A percentile compares a stretch with the other conserved stretches of the same genome.
Evolutionary conservation across 2,888 invertebrate species (phyloP).

Genomic region (Nasonovia ribisnigri): DNA sequence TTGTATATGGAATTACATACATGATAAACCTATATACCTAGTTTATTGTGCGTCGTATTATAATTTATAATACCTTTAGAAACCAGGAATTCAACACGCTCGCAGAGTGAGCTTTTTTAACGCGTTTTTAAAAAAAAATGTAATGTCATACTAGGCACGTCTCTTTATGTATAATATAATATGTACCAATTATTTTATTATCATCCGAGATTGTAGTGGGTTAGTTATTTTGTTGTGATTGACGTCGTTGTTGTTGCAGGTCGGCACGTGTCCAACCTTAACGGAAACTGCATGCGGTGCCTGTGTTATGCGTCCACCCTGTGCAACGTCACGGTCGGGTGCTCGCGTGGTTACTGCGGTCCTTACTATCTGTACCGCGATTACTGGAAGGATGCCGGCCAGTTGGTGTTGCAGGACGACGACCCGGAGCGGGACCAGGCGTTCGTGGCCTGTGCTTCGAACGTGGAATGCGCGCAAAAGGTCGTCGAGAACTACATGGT

Average conservation of each 20-base stretch:
- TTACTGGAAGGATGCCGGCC: slow-evolving; percentile 78
- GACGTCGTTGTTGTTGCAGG: slow-evolving; percentile 10
- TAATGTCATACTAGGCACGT: not conserved
- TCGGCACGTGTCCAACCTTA: slow-evolving; percentile 71
- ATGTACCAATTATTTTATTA: not conserved
- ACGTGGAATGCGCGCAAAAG: slow-evolving; percentile 74
- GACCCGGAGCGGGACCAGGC: slow-evolving; percentile 74
- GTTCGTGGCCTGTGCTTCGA: slow-evolving; percentile 76
- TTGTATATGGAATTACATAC: no score
- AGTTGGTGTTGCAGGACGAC: slow-evolving; percentile 74
- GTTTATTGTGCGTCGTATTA: no score
- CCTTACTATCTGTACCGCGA: slow-evolving; percentile 76
- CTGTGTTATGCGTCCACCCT: slow-evolving; percentile 75
- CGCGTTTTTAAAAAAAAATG: not conserved
- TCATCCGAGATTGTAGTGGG: not conserved
- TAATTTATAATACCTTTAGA: no score
- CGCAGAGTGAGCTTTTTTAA: no score
- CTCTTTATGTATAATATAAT: not conserved
- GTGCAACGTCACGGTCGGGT: slow-evolving; percentile 74
- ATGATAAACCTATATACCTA: no score
- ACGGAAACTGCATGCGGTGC: slow-evolving; percentile 74
- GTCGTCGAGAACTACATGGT: slow-evolving; percentile 76
- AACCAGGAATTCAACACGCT: no score
- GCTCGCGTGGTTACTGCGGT: slow-evolving; percentile 75
- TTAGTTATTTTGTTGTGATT: not conserved